Evolutionary conservation across 2,888 invertebrate species (phyloP), one percentile per base, ranked within the genome.

Genomic region (Acanthoscelides obtectus): DNA sequence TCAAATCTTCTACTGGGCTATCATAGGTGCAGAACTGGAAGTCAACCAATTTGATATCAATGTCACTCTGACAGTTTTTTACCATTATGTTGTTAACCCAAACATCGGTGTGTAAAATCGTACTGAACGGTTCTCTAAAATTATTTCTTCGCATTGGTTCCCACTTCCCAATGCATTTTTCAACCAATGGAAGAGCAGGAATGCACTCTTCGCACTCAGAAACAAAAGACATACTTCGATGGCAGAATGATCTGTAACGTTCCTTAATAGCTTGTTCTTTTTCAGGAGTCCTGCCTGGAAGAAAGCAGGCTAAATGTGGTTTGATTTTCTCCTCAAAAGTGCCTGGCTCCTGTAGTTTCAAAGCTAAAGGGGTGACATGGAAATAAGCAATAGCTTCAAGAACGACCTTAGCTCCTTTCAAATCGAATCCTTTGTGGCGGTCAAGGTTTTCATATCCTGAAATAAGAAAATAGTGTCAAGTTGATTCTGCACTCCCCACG

Each of bases 81-180:
- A 89, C 81, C 85, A 90, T 85, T 4, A 88, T 83, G 75, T 90
- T 90, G 77, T 89, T 90, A 17, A 87, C 86, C 90, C 89, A 90
- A 69, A 88, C 83, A 79, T 90, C 90, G 3, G 83, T 82, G 75
- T 90, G 90, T 0, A 85, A 83, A 19, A 89, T 83, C 0, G 88
- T 87, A 0, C 86, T 86, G 83, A 87, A 90, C 0, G 86, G 86
- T 66, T 87, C 87, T 66, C 69, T 45, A 22, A 68, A 25, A 8
- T 66, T 68, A 20, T 68, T 19, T 22, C 69, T 68, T 2, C 45
- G 20, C 19, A 20, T 19, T 17, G 22, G 64, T n/a, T 27, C 82
- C 63, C 21, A 22, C 22, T 65, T 71, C 0, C 12, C 22, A 5
- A 73, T 67, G 25, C 70, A 64, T 6, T 68, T 20, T 22, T 69